A percentile compares a stretch with the other conserved stretches of the same genome.
phyloP scores from a whole-genome alignment of 2,888 invertebrate genomes.

The Pseudococcus viburni region DNA sequence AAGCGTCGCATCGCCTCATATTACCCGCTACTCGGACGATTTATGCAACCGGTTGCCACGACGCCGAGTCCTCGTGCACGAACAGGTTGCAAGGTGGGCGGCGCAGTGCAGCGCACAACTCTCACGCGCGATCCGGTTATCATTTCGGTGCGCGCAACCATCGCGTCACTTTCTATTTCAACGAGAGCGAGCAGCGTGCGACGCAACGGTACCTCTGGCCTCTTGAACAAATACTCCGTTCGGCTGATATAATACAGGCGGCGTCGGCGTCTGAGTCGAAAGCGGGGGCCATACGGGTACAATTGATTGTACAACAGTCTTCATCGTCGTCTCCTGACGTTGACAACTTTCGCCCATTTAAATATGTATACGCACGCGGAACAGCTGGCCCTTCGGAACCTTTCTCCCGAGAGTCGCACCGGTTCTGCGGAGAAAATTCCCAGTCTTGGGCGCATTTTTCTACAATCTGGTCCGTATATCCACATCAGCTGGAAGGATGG shows the following conservation, averaged over 20 bases:
- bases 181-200: neutral
- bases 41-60: slow-evolving; percentile 34
- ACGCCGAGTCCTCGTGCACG: neutral
- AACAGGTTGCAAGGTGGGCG: slow-evolving; percentile 9
- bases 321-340: slow-evolving; percentile 6
- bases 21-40: neutral
- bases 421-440: neutral
- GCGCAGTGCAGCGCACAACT: slow-evolving; percentile 39
- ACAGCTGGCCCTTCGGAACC: slow-evolving; percentile 5
- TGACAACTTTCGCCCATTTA: slow-evolving; percentile 49
- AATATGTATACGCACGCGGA: slow-evolving; percentile 4
- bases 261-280: neutral
- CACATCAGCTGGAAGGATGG: neutral
- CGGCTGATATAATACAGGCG: slow-evolving; percentile 22
- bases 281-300: neutral
- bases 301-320: neutral
- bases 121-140: slow-evolving; percentile 61
- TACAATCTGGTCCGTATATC: neutral
- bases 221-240: neutral
- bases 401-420: neutral
- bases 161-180: slow-evolving; percentile 62
- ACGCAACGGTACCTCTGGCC: neutral
- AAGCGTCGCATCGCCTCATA: neutral
- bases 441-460: neutral
- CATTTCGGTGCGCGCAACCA: slow-evolving; percentile 43